Percentiles rank a stretch among this genome's conserved stretches.
Conservation (phyloP, 2,113 vertebrate species). For the Catagonus wagneri region DNA sequence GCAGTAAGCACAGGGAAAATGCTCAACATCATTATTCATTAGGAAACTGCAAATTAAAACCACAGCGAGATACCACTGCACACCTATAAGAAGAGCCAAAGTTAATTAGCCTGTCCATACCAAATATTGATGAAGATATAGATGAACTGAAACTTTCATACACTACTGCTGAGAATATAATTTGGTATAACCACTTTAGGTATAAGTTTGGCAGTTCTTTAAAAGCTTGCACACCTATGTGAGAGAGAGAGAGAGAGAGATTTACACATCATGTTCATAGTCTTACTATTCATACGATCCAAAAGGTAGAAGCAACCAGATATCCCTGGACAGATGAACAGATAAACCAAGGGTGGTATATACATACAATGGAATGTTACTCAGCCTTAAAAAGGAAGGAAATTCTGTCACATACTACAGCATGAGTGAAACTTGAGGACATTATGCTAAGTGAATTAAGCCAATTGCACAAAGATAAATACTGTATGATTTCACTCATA, state of each 20-base stretch:
- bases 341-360: neutral
- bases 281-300: neutral
- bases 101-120: neutral
- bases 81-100: neutral
- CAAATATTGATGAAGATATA: neutral
- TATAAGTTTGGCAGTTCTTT: neutral
- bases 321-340: neutral
- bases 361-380: neutral
- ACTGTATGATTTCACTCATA: neutral
- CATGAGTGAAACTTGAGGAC: neutral
- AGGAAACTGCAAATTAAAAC: constrained; percentile 13
- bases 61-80: neutral
- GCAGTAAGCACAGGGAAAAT: neutral
- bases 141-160: neutral
- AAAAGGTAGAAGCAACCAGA: neutral
- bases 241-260: neutral
- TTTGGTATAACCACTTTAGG: neutral
- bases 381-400: neutral
- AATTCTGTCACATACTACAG: neutral
- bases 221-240: neutral
- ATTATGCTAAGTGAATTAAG: neutral
- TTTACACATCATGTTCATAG: neutral
- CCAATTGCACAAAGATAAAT: neutral
- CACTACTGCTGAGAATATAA: neutral
- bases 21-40: neutral